These are phyloP conservation scores for Terrapene triunguis DNA, from an alignment of 2,113 vertebrate genomes.

Conservation along the genomic window DNA sequence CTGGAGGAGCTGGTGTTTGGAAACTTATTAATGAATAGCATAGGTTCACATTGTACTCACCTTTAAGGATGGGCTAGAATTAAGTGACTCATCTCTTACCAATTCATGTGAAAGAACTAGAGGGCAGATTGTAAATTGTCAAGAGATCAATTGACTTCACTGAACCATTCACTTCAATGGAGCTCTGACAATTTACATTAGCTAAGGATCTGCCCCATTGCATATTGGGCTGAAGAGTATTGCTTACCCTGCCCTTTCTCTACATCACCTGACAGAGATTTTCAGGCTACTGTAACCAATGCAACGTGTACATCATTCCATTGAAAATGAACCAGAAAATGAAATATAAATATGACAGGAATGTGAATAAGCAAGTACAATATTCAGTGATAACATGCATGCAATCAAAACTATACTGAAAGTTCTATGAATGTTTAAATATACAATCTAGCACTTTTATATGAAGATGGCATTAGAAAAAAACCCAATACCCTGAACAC, in stretches of 20 bases:
- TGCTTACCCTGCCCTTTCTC: too few species aligned
- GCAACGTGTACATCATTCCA: not conserved
- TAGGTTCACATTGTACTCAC: not conserved
- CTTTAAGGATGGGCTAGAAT: not conserved
- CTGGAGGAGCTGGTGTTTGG: too few species aligned
- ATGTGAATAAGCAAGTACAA: not conserved
- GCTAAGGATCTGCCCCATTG: not conserved
- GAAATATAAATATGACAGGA: not conserved
- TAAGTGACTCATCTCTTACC: not conserved
- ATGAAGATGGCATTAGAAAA: not conserved
- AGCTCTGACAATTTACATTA: not conserved
- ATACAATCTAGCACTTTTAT: not conserved
- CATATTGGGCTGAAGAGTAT: not conserved
- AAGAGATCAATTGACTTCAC: not conserved
- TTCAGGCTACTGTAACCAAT: not conserved
- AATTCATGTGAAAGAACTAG: not conserved
- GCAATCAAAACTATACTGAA: not conserved
- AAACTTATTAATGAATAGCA: not conserved
- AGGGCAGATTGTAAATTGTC: not conserved
- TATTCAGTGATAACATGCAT: not conserved
- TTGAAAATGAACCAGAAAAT: not conserved
- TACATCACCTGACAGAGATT: not conserved
- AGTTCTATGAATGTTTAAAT: not conserved
- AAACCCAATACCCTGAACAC: not conserved
- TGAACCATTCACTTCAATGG: not conserved